These are phyloP conservation scores for Parnassius apollo DNA, from an alignment of 2,888 invertebrate species.

Conservation along the genomic window DNA sequence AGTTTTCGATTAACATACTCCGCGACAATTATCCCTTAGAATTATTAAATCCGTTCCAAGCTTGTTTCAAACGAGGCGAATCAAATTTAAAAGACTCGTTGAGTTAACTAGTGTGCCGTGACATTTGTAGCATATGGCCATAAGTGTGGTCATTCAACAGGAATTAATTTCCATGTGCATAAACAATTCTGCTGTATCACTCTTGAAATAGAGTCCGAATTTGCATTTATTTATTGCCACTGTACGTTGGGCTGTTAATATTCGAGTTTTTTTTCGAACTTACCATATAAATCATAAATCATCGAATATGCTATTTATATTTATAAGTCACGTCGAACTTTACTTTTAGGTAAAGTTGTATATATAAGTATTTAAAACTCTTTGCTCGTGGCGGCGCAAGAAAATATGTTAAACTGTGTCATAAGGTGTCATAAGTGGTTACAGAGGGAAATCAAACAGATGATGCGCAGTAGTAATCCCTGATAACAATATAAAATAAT, in stretches of 20 bases:
- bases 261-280: constrained; percentile 23
- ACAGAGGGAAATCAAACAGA: no score
- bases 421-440: no score
- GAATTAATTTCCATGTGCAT: background rate
- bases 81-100: constrained; percentile 8
- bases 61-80: constrained; percentile 6
- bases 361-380: no score
- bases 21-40: constrained; percentile 19
- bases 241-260: constrained; percentile 1
- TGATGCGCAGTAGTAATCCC: no score
- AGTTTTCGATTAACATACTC: constrained; percentile 16
- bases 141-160: constrained; percentile 26
- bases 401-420: no score
- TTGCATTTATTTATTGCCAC: background rate
- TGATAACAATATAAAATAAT: no score
- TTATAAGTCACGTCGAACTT: background rate
- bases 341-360: background rate
- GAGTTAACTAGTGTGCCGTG: constrained; percentile 28
- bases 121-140: constrained; percentile 31
- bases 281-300: constrained; percentile 18
- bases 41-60: constrained; percentile 22
- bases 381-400: no score
- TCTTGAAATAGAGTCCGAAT: constrained; percentile 9
- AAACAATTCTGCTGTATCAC: constrained; percentile 8
- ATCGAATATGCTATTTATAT: constrained; percentile 9